A percentile compares a stretch with the other conserved stretches of the same genome.
These are phyloP conservation scores for Poecilia latipinna DNA, from an alignment of 2,113 vertebrate species.

Conservation along the genomic window DNA sequence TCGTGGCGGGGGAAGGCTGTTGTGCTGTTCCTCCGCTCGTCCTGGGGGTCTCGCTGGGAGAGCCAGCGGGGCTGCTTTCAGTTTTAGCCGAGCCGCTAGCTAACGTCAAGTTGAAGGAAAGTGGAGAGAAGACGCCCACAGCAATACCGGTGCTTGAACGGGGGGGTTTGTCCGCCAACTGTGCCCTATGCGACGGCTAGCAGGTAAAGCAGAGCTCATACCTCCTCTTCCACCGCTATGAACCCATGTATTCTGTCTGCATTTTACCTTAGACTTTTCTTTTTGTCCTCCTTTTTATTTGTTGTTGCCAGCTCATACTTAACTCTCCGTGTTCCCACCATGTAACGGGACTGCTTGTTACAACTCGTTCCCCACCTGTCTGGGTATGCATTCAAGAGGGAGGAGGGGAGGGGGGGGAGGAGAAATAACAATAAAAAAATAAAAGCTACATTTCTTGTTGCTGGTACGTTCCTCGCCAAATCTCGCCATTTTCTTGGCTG, in stretches of 20 bases:
- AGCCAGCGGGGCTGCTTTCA: slow-evolving; percentile 43
- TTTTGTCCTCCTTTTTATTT: neutral
- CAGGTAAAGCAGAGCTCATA: slow-evolving; percentile 65
- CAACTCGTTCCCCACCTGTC: slow-evolving; percentile 16
- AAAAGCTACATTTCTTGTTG: neutral
- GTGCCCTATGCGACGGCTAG: slow-evolving; percentile 70
- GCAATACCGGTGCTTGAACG: slow-evolving; percentile 10
- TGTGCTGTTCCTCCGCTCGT: neutral
- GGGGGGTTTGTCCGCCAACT: slow-evolving; percentile 59
- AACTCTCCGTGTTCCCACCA: neutral
- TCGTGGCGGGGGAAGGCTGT: slow-evolving; percentile 12
- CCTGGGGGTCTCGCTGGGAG: slow-evolving; percentile 30
- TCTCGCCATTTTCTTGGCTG: slow-evolving; percentile 7
- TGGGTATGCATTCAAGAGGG: neutral
- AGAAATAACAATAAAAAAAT: neutral
- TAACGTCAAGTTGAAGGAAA: slow-evolving; percentile 70
- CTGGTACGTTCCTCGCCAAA: neutral
- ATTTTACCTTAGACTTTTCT: neutral
- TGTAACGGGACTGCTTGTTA: neutral
- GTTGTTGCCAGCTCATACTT: slow-evolving; percentile 21
- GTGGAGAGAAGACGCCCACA: slow-evolving; percentile 69
- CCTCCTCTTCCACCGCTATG: neutral
- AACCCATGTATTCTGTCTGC: neutral
- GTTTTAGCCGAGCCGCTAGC: slow-evolving; percentile 71
- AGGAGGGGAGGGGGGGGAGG: no score